Base-by-base conservation (phyloP, 1,140 invertebrate species). In the Aradophagus sp. region DNA sequence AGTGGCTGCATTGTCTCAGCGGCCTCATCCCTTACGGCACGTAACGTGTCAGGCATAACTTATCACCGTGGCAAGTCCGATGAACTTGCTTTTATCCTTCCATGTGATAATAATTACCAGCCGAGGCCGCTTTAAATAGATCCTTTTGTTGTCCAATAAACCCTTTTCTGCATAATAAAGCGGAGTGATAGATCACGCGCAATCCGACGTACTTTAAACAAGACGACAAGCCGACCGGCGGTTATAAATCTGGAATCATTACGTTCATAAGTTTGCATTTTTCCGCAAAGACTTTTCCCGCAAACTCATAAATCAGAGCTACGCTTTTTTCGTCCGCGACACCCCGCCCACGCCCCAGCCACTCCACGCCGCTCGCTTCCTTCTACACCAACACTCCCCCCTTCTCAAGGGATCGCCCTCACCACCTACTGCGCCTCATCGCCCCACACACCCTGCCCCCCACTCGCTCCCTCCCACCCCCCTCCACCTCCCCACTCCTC, bases 81-180 rank as follows among this genome's bases (percentile, higher is more conserved):
- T 56, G 58, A 73, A 56, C 69, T 31, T 19, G 69, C 69, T 73
- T 73, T 73, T 63, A 73, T 68, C 63, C 41, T 63, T 67, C 41
- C 52, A 42, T 47, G 52, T 68, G 62, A 63, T 68, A 63, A 68
- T 61, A 68, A 73, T 68, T 61, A 65, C 55, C 65, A 45, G 44
- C 52, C 52, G 41, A 59, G 20, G 47, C 45, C 29, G 39, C 56
- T 59, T 48, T 34, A 56, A 73, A 73, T 61, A 44, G 53, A 59
- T 52, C 58, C 58, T 59, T 73, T 73, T 68, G 65, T 73, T 68
- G 58, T 59, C 53, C 50, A 68, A 73, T 68, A 67, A 50, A 73
- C 42, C 44, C 62, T 56, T 58, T 65, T 56, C 42, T 19, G 29
- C 45, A 59, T 63, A 67, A 72, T 66, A 67, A 68, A 73, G 59